A percentile compares a stretch with the other conserved stretches of the same genome.
Evolutionary conservation across 2,888 invertebrate species (phyloP).

Genomic region (Hydroisotoma schaefferi): DNA sequence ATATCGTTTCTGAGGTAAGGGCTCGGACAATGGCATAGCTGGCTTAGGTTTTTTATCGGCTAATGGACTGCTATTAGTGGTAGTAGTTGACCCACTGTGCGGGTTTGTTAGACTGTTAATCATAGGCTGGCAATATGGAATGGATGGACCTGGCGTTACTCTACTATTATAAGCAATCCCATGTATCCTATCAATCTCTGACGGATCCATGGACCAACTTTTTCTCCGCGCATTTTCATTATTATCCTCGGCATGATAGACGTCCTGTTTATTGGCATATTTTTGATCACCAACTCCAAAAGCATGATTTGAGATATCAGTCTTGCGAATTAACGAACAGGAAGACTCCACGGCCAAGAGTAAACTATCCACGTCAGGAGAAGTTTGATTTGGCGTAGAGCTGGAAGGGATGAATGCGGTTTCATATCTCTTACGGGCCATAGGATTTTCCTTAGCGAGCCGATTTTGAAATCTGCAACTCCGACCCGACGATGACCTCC

Average conservation of each 20-base stretch:
- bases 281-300: not conserved
- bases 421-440: slow-evolving; percentile 49
- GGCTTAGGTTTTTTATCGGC: slow-evolving; percentile 31
- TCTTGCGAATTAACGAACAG: slow-evolving; percentile 29
- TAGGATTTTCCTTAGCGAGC: slow-evolving; percentile 28
- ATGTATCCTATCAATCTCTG: not conserved
- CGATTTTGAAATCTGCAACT: slow-evolving; percentile 12
- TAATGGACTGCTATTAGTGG: slow-evolving; percentile 38
- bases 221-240: not conserved
- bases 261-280: not conserved
- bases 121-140: slow-evolving; percentile 34
- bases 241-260: not conserved
- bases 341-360: slow-evolving; percentile 41
- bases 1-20: slow-evolving; percentile 41
- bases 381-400: slow-evolving; percentile 28
- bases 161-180: not conserved
- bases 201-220: not conserved
- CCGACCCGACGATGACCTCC: not conserved
- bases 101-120: slow-evolving; percentile 11
- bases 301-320: slow-evolving; percentile 21
- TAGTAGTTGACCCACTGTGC: slow-evolving; percentile 33
- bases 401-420: slow-evolving; percentile 47
- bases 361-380: slow-evolving; percentile 45
- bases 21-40: slow-evolving; percentile 43
- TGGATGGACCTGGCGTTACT: slow-evolving; percentile 52